Conservation (phyloP, 2,888 invertebrate genomes). For the Brachynemurus nebulosus region DNA sequence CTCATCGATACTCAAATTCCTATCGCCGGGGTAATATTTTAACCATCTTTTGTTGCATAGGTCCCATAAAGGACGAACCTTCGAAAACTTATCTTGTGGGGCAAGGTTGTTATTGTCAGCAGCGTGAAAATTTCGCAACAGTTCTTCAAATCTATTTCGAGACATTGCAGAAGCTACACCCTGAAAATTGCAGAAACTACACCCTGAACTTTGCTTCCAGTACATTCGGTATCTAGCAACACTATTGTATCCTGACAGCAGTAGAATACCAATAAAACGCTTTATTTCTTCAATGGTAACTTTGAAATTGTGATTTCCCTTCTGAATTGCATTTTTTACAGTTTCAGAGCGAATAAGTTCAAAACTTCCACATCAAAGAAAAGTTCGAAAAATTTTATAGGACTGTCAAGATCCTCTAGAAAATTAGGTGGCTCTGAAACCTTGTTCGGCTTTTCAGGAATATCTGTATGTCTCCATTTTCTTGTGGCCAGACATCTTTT, state of each 20-base stretch:
- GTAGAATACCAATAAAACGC: not conserved
- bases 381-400: no score
- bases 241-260: not conserved
- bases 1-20: not conserved
- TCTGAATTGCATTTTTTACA: no score
- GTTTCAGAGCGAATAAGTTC: no score
- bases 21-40: not conserved
- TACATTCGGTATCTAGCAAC: not conserved
- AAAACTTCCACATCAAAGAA: no score
- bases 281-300: conserved; percentile 2
- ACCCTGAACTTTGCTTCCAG: not conserved
- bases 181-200: not conserved
- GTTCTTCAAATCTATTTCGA: not conserved
- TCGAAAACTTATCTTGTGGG: not conserved
- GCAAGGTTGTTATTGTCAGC: not conserved
- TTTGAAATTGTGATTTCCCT: no score
- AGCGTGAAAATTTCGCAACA: not conserved
- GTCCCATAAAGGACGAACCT: not conserved
- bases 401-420: no score
- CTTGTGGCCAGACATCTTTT: no score
- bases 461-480: no score
- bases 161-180: not conserved
- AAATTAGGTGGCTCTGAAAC: no score
- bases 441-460: no score
- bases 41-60: not conserved